A percentile compares a stretch with the other conserved stretches of the same genome.
Conservation (phyloP, 92 coral and sea anemone genomes). For the Palythoa heliodiscus region DNA sequence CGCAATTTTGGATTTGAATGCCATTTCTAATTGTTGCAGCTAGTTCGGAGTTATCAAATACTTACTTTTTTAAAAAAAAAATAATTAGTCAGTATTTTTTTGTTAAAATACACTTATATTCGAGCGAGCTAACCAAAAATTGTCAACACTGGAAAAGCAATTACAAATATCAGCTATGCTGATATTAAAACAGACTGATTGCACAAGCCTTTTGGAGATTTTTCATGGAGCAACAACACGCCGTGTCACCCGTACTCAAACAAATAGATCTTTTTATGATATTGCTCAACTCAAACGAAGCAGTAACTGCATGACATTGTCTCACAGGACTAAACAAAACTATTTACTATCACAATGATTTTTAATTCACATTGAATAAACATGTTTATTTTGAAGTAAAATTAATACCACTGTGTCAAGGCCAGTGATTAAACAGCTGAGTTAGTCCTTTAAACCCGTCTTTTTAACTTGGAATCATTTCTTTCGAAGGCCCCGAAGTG, state of each 20-base stretch:
- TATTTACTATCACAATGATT: slow-evolving; percentile 18
- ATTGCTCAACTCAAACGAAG: neutral
- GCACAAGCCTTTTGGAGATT: neutral
- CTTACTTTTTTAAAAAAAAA: neutral
- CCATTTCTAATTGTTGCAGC: too few relatives aligned
- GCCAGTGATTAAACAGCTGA: slow-evolving; percentile 12
- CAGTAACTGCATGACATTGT: neutral
- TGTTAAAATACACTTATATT: neutral
- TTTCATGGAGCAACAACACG: neutral
- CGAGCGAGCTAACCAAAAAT: neutral
- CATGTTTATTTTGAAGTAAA: slow-evolving; percentile 20
- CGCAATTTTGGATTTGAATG: too few relatives aligned
- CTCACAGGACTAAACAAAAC: neutral
- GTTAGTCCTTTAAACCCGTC: neutral
- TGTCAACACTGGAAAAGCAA: neutral
- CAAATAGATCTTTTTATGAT: neutral
- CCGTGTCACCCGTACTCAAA: neutral
- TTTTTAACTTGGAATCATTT: neutral
- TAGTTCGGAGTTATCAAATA: too few relatives aligned
- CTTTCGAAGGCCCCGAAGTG: neutral
- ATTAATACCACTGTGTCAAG: slow-evolving; percentile 17
- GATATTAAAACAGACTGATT: neutral
- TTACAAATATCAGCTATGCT: neutral
- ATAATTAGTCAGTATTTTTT: neutral
- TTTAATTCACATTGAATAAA: slow-evolving; percentile 13